phyloP scores from a whole-genome alignment of 2,888 invertebrate genomes.

The Seira musarum region DNA sequence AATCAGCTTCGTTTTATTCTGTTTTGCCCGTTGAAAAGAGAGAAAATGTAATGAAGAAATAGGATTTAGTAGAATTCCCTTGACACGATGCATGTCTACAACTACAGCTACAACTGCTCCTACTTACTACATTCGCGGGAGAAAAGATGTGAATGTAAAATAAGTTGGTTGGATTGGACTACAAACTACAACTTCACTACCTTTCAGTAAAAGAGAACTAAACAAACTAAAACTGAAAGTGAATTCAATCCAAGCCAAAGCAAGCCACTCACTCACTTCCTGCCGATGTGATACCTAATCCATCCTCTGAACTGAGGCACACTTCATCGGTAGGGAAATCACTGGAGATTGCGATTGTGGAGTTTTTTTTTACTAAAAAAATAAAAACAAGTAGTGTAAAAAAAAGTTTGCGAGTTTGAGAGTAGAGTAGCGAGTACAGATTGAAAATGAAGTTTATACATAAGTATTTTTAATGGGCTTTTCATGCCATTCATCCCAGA shows the following conservation, averaged over 20 bases:
- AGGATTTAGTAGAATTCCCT: conserved; percentile 61
- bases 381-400: no score
- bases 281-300: not conserved
- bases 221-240: no score
- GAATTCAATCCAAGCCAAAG: not conserved
- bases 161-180: not conserved
- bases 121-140: conserved; percentile 31
- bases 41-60: conserved; percentile 60
- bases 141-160: not conserved
- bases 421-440: not conserved
- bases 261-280: not conserved
- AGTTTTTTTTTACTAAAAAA: no score
- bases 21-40: not conserved
- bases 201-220: not conserved
- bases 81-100: conserved; percentile 33
- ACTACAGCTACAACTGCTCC: no score
- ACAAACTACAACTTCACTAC: not conserved
- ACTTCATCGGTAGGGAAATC: no score
- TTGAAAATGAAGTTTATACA: conserved; percentile 22
- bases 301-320: not conserved
- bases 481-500: conserved; percentile 59
- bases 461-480: conserved; percentile 60
- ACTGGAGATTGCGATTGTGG: no score
- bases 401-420: no score
- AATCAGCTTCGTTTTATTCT: not conserved